Base-by-base conservation (phyloP, 2,888 invertebrate genomes). In the Terebella lapidaria region DNA sequence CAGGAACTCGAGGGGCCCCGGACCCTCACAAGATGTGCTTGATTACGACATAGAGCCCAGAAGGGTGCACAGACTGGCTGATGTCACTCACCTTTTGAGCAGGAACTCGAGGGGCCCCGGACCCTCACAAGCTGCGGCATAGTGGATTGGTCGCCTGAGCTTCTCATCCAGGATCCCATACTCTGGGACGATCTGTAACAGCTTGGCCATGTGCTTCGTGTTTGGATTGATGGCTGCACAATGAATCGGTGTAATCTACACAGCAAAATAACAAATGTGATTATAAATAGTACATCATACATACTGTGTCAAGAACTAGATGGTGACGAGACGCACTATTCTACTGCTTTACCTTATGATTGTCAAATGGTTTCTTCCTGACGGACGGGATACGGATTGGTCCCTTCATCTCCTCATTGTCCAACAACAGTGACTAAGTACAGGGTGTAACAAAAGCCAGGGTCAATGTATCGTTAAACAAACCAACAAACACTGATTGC, bases 161-260 rank as follows among this genome's bases (percentile, higher is more conserved):
- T 77, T 72, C 46, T 71, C 71, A 71, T 85, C 84, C 3, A 77
- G 72, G 29, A 83, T 66, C 66, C 81, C 80, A 62, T 80, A 78
- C 57, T 83, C 82, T 1, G 84, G 83, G 58, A 80, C 78, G 25
- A 81, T 73, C 1, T 72, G 66, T 30, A 83, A 64, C 57, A 85
- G 72, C 2, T 79, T 72, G 1, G 73, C 72, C 54, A 84, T 67
- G 67, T 82, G 81, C 51, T 79, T 77, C 1, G 78, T 73, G 68
- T 84, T 83, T 2, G 84, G 84, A 68, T 84, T 84, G 64, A 84
- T 82, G 27, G 82, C 82, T 18, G 84, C 83, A 69, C 83, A 83
- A 69, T 84, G 84, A 1, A 84, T 64, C 1, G 84, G 84, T 1
- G 83, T 84, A 30, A 84, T 76, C 76, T 82, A 65, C 27, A 62